phyloP scores from a whole-genome alignment of 2,797 vertebrate species.

The Clamator glandarius region DNA sequence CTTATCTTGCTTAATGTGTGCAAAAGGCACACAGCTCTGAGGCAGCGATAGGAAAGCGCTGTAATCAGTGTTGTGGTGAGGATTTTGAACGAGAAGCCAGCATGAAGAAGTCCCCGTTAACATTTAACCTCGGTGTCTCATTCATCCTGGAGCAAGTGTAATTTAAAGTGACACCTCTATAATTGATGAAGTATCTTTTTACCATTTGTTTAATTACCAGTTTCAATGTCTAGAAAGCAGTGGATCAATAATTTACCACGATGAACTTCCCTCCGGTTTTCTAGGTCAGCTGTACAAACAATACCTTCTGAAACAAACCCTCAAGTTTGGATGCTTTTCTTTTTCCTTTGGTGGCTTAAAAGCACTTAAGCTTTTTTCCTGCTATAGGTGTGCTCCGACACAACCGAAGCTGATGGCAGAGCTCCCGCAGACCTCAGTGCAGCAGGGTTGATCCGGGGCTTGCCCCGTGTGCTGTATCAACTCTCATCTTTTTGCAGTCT shows the following conservation, averaged over 20 bases:
- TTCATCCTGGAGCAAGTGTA: slow-evolving; percentile 58
- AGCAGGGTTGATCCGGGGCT: neutral
- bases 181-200: slow-evolving; percentile 68
- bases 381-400: neutral
- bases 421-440: neutral
- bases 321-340: neutral
- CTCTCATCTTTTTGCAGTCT: neutral
- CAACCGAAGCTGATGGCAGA: neutral
- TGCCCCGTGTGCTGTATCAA: neutral
- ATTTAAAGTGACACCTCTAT: slow-evolving; percentile 66
- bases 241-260: slow-evolving; percentile 65
- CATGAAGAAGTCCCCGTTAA: neutral
- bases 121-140: slow-evolving; percentile 36
- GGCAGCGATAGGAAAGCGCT: neutral
- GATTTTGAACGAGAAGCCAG: neutral
- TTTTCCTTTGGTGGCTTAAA: neutral
- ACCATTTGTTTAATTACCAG: slow-evolving; percentile 71
- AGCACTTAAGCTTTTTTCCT: neutral
- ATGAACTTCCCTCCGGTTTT: slow-evolving; percentile 16
- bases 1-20: neutral
- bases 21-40: neutral
- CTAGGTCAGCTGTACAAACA: neutral
- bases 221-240: slow-evolving; percentile 58
- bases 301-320: neutral
- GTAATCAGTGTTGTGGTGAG: neutral